phyloP scores from a whole-genome alignment of 35 echinoderm and acorn worm species.

The Holothuria glaberrima region DNA sequence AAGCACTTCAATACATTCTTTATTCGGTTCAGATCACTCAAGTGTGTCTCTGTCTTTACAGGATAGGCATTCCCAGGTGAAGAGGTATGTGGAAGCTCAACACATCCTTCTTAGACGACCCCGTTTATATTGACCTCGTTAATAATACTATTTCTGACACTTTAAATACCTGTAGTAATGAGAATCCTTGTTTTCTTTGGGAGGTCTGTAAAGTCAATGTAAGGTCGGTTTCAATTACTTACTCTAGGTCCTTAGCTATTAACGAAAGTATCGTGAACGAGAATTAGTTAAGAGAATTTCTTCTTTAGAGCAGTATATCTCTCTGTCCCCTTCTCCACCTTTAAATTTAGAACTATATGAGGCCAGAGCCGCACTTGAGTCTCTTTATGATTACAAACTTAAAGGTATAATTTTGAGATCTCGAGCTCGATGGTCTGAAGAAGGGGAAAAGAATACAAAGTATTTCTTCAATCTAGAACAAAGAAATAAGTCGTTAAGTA shows the following conservation, averaged over 20 bases:
- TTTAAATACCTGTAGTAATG: background rate
- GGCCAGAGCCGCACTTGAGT: background rate
- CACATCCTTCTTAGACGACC: background rate
- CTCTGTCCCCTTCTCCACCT: background rate
- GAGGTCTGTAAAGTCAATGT: background rate
- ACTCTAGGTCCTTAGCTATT: background rate
- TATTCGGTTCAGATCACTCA: background rate
- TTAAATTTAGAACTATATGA: background rate
- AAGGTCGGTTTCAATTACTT: background rate
- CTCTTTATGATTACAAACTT: background rate
- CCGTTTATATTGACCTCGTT: background rate
- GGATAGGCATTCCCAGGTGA: slow-evolving; percentile 11
- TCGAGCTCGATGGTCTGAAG: background rate
- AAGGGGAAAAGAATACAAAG: background rate
- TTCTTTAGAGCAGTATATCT: background rate
- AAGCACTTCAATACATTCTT: background rate
- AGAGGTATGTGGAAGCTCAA: slow-evolving; percentile 1
- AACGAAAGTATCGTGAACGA: no score
- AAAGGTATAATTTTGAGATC: background rate
- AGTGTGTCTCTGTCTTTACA: background rate
- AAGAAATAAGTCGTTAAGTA: background rate
- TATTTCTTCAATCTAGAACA: background rate
- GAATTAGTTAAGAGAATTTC: no score
- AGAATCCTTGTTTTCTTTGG: background rate
- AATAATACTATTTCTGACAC: background rate